Percentiles rank a stretch among this genome's conserved stretches.
phyloP scores from a whole-genome alignment of 2,888 invertebrate species.

The Gymnosoma rotundatum region DNA sequence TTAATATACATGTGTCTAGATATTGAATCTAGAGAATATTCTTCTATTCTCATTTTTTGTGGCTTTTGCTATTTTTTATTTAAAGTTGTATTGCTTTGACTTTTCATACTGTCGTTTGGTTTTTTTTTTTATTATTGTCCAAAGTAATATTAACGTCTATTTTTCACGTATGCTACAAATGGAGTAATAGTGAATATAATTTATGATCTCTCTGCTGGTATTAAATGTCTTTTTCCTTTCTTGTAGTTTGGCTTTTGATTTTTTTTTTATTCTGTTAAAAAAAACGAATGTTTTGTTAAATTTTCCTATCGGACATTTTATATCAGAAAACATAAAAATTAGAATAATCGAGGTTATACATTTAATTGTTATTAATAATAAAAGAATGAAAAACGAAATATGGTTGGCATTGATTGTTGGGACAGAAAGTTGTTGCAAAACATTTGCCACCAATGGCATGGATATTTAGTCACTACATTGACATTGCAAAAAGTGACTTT shows the following conservation, averaged over 20 bases:
- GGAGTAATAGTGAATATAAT: slow-evolving; percentile 65
- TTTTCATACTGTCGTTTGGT: slow-evolving; percentile 44
- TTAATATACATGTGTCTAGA: too few relatives aligned
- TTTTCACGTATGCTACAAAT: slow-evolving; percentile 62
- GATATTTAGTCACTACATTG: too few relatives aligned
- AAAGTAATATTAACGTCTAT: slow-evolving; percentile 66
- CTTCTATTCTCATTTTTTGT: slow-evolving; percentile 26
- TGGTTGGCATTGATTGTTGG: slow-evolving; percentile 11
- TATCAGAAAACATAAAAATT: slow-evolving; percentile 59
- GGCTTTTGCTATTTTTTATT: slow-evolving; percentile 20
- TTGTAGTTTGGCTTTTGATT: slow-evolving; percentile 28
- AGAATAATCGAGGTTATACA: slow-evolving; percentile 54
- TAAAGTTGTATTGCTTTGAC: slow-evolving; percentile 59
- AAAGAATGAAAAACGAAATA: neutral
- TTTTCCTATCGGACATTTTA: slow-evolving; percentile 78
- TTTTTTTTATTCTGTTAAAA: slow-evolving; percentile 64
- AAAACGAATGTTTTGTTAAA: slow-evolving; percentile 72
- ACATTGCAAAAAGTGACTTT: too few relatives aligned
- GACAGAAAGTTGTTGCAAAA: neutral
- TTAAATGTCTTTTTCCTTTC: slow-evolving; percentile 55
- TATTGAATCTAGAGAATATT: slow-evolving; percentile 28
- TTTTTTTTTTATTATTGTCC: slow-evolving; percentile 41
- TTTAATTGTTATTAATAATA: too few relatives aligned
- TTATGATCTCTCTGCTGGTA: slow-evolving; percentile 65
- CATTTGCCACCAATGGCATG: too few relatives aligned